Evolutionary conservation across 2,113 vertebrate genomes (phyloP).

Genomic region (Neotoma lepida): DNA sequence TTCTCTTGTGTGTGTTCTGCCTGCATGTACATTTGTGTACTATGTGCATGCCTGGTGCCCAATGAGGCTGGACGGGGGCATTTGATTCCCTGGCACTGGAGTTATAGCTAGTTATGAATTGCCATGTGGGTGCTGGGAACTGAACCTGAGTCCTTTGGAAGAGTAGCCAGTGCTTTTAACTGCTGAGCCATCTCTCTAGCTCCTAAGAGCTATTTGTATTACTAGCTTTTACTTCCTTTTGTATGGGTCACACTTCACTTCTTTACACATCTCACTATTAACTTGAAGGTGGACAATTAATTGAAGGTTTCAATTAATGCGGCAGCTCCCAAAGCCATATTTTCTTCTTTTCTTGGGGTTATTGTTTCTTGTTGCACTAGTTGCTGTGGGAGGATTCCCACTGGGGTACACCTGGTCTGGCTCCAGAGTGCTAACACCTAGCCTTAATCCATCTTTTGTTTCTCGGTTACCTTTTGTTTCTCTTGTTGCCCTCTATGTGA

Average conservation of each 20-base stretch:
- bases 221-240: neutral
- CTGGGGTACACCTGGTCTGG: no score
- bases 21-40: neutral
- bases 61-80: neutral
- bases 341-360: neutral
- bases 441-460: no score
- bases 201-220: neutral
- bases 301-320: conserved; percentile 36
- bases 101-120: neutral
- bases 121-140: neutral
- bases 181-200: neutral
- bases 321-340: neutral
- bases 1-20: neutral
- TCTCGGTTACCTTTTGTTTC: no score
- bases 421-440: no score
- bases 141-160: neutral
- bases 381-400: neutral
- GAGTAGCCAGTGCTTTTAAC: neutral
- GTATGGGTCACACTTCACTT: neutral
- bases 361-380: neutral
- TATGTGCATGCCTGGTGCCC: neutral
- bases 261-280: neutral
- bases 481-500: no score
- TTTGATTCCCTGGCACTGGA: neutral
- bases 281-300: neutral